Base-by-base conservation (phyloP, 2,888 invertebrate species). In the Alloscopus bannaensis region DNA sequence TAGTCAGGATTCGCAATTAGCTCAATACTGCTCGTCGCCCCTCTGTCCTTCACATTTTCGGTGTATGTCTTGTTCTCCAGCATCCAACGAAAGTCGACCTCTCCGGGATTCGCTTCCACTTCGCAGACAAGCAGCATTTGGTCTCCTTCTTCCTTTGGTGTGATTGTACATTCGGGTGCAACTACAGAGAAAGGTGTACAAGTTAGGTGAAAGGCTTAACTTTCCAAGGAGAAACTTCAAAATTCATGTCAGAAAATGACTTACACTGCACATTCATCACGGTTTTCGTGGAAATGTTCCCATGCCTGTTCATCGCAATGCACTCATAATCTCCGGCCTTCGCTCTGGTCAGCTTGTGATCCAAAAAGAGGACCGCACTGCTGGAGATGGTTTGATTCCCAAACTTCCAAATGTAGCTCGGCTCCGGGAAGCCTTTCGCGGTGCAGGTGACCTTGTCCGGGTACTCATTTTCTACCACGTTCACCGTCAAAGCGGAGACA, bases 31-130 rank as follows among this genome's bases (percentile, higher is more conserved):
- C 92, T 91, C 84, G 90, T 90, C 57, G 91, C 88, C 2, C 90
- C 90, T 69, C 90, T 89, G 75, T 90, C 89, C 50, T 88, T 88
- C 69, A 90, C 90, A 82, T 92, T 91, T 1, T 91, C 91, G 13
- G 93, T 93, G 88, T 95, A 94, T 88, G 96, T 95, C 87, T 93
- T 93, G 86, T 93, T 94, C 88, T 94, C 94, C 81, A 95, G 91
- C 86, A 92, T 93, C 96, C 97, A 97, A 31, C 91, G 90, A 89
- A 95, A 97, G 75, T 92, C 91, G 85, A 94, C 93, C 84, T 92
- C 91, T 57, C 90, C 89, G 0, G 97, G 96, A 89, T 96, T 96
- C 20, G 95, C 95, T 75, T 91, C 90, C 0, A 94, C 95, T 24
- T 93, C 93, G 88, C 97, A 97, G 45, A 94, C 91, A 68, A 96